Conservation (phyloP, 2,888 invertebrate species). For the Ichneumon xanthorius region DNA sequence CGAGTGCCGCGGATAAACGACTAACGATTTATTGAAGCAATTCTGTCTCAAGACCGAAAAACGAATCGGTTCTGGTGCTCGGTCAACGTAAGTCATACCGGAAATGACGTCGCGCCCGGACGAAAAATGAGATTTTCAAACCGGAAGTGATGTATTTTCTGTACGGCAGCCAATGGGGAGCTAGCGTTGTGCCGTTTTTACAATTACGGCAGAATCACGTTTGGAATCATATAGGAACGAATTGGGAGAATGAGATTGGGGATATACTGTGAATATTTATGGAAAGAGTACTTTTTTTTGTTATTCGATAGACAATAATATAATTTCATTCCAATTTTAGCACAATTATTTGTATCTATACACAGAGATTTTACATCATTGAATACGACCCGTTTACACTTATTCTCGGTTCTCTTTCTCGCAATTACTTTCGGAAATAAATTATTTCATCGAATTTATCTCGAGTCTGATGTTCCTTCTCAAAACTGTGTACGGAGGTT, state of each 20-base stretch:
- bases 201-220: not conserved
- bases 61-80: conserved; percentile 21
- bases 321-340: conserved; percentile 57
- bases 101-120: not conserved
- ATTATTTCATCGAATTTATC: conserved; percentile 17
- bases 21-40: conserved; percentile 12
- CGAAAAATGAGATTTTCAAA: not conserved
- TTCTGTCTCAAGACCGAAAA: not conserved
- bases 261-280: not conserved
- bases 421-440: conserved; percentile 35
- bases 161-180: not conserved
- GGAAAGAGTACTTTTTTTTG: not conserved
- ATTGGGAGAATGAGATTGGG: not conserved
- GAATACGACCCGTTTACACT: conserved; percentile 61
- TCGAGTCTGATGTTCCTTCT: conserved; percentile 11
- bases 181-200: too few relatives aligned
- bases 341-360: conserved; percentile 66
- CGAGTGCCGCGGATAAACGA: not conserved
- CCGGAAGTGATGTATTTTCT: not conserved
- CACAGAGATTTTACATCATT: conserved; percentile 64
- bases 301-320: conserved; percentile 60
- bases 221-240: not conserved
- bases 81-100: not conserved
- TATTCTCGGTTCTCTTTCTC: conserved; percentile 21
- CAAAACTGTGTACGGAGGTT: conserved; percentile 29